Evolutionary conservation across 2,888 invertebrate genomes (phyloP).

Genomic region (Alloplasta piceator): DNA sequence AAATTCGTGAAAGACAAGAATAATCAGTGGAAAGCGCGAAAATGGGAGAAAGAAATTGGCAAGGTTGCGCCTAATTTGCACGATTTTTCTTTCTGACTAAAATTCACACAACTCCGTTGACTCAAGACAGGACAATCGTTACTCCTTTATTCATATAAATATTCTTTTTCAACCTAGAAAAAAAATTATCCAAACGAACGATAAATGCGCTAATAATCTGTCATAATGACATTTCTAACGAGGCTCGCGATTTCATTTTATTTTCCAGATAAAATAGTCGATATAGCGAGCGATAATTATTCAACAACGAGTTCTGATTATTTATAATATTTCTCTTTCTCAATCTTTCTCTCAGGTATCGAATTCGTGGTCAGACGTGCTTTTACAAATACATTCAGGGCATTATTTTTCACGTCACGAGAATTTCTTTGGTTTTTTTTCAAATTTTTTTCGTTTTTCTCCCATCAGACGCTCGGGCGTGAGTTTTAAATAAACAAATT

Average conservation of each 20-base stretch:
- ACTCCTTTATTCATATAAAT: conserved; percentile 63
- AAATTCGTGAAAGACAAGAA: conserved; percentile 4
- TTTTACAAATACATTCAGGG: conserved; percentile 72
- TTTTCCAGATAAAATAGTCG: conserved; percentile 49
- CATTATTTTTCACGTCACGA: conserved; percentile 62
- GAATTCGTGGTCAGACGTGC: conserved; percentile 72
- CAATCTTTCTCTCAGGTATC: conserved; percentile 70
- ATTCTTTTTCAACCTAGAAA: conserved; percentile 42
- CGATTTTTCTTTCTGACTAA: background rate
- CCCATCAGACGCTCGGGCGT: no score
- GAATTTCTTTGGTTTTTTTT: conserved; percentile 47
- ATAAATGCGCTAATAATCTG: conserved; percentile 14
- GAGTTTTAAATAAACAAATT: no score
- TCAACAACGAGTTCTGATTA: conserved; percentile 54
- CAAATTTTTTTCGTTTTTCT: conserved; percentile 57
- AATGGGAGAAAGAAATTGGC: conserved; percentile 55
- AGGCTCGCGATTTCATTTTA: conserved; percentile 8
- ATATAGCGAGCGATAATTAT: conserved; percentile 33
- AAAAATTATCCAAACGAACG: conserved; percentile 7
- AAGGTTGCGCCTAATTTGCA: conserved; percentile 29
- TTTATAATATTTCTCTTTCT: conserved; percentile 31
- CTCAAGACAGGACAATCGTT: conserved; percentile 15
- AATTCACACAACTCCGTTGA: conserved; percentile 28
- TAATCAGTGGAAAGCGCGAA: background rate
- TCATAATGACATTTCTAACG: conserved; percentile 35